Base-by-base conservation (phyloP, 2,888 invertebrate species). In the Rutpela maculata region DNA sequence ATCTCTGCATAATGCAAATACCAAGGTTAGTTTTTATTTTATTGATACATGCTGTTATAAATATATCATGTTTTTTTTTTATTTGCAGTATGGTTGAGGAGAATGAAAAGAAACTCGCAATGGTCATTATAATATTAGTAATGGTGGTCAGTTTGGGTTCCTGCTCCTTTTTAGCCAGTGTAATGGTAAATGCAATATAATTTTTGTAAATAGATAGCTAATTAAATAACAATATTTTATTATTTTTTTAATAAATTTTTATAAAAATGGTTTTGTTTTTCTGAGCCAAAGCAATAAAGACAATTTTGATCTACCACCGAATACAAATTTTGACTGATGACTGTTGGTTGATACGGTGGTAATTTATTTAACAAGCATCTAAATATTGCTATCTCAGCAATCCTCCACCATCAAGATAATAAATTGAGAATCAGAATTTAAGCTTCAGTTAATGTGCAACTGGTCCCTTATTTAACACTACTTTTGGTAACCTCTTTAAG, bases 1-100 rank as follows among this genome's bases (percentile, higher is more conserved):
- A 97, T 84, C 93, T 97, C 72, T 91, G 94, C 65, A 94, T 98
- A 90, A 94, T 97, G 80, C 93, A 95, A 88, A 94, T 95, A 55
- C 97, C 97, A 12, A 94, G 93, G 97, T 97, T 90, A 75, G 75
- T 55, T 19, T 1, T 18, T 59, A 7, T 59, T 22, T 18, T 7
- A 22, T 22, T 59, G 1, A 12, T 10, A 18, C 18, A 18, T 57
- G 9, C 15, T 55, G 11, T 7, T 9, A 9, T 35, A 35, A 35
- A 3, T 35, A 35, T 5, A 35, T 35, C 9, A 35, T 35, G 22
- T 26, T 26, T 26, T 35, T 35, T 5, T 43, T 11, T 17, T 65
- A 2, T 43, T 59, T 65, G 17, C 19, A 65, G 65, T 9, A 17
- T 55, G 17, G 15, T 15, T 55, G n/a, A 55, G 11, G 5, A 15